phyloP scores from a whole-genome alignment of 1,140 invertebrate species.

The Plectus sambesii region DNA sequence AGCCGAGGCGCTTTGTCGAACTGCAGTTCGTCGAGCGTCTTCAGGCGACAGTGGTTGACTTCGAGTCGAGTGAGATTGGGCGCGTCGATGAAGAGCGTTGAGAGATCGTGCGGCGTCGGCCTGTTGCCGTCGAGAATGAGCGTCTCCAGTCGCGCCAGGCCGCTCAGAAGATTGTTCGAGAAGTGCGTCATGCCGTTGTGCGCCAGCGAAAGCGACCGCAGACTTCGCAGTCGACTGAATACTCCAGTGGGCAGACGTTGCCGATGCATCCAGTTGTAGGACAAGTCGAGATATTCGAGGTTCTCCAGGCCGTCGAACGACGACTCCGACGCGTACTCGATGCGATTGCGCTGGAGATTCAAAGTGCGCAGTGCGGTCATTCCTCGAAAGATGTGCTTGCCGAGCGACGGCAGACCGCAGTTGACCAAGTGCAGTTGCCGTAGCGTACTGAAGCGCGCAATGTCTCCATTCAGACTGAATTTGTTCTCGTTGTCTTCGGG shows the following conservation, averaged over 20 bases:
- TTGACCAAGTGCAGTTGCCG: constrained; percentile 26
- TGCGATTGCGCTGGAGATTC: constrained; percentile 29
- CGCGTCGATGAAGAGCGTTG: constrained; percentile 32
- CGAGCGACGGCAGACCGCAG: constrained; percentile 34
- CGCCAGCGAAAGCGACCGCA: constrained; percentile 22
- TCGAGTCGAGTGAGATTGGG: constrained; percentile 25
- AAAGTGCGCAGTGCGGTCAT: constrained; percentile 25
- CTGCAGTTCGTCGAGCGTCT: constrained; percentile 18
- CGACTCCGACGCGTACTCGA: constrained; percentile 29
- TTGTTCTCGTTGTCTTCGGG: constrained; percentile 21
- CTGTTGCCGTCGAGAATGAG: constrained; percentile 35
- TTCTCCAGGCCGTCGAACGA: constrained; percentile 33
- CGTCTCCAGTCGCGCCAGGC: constrained; percentile 25
- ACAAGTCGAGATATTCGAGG: constrained; percentile 30
- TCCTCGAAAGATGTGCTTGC: constrained; percentile 27
- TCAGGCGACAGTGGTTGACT: constrained; percentile 32
- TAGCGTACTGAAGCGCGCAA: constrained; percentile 33
- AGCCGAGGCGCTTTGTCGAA: constrained; percentile 22
- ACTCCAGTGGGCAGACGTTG: constrained; percentile 36
- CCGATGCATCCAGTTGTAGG: constrained; percentile 26
- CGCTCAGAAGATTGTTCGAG: constrained; percentile 30
- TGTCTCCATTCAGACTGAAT: constrained; percentile 41
- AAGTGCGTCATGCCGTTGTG: constrained; percentile 32
- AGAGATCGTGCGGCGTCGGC: constrained; percentile 29
- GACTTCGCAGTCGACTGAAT: constrained; percentile 32